Evolutionary conservation across 2,797 vertebrate genomes (phyloP).

Genomic region (Ispidina lecontei): DNA sequence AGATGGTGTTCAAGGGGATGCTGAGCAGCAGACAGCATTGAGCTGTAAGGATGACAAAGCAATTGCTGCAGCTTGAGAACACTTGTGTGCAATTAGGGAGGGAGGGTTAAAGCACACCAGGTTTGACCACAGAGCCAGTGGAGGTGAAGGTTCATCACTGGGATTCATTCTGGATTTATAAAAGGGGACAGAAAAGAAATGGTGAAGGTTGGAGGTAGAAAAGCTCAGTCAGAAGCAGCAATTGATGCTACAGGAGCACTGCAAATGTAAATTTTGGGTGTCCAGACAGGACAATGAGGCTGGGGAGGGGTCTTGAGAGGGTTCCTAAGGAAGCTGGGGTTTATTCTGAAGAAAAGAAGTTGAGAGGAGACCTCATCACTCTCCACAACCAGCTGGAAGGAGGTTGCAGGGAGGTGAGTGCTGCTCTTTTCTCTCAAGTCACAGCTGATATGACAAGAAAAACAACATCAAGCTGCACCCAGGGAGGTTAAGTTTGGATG

Average conservation of each 20-base stretch:
- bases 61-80: neutral
- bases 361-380: no score
- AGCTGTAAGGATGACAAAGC: neutral
- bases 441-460: no score
- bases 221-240: neutral
- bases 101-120: neutral
- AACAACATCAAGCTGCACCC: no score
- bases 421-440: no score
- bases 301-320: no score
- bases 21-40: neutral
- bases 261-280: no score
- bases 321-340: no score
- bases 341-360: no score
- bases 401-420: no score
- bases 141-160: neutral
- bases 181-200: neutral
- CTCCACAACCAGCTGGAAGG: no score
- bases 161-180: neutral
- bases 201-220: neutral
- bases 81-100: rapidly evolving
- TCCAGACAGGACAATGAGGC: no score
- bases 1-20: neutral
- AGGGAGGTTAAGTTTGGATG: no score
- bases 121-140: neutral
- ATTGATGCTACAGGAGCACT: neutral